Evolutionary conservation across 2,888 invertebrate species (phyloP).

Genomic region (Antheraea yamamai): DNA sequence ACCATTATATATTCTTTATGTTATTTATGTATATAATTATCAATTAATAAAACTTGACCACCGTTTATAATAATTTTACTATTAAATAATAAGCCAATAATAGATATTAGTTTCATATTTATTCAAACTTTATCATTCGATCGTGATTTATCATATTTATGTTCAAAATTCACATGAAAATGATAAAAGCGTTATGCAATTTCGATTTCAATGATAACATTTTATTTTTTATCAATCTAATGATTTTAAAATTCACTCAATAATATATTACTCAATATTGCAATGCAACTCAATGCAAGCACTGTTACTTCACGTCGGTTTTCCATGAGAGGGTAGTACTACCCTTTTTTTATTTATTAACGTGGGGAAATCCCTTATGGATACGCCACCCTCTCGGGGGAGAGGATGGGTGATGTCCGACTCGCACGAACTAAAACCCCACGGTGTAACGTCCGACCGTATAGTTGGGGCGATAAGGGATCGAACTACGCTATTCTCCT

Average conservation of each 20-base stretch:
- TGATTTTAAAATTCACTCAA: neutral
- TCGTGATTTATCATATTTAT: conserved; percentile 26
- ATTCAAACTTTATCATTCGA: conserved; percentile 27
- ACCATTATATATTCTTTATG: neutral
- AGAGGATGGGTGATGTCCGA: too few species aligned
- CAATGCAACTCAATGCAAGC: too few species aligned
- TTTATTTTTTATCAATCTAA: neutral
- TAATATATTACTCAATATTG: neutral
- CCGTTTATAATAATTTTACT: neutral
- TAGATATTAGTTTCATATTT: conserved; percentile 28
- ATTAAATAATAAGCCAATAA: neutral
- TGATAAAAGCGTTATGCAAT: neutral
- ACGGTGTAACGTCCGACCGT: too few species aligned
- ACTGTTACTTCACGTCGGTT: too few species aligned
- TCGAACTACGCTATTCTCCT: too few species aligned
- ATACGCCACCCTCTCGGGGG: too few species aligned
- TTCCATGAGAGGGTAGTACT: too few species aligned
- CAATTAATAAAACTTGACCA: neutral
- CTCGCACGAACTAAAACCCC: too few species aligned
- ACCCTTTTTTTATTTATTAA: too few species aligned
- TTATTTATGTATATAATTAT: neutral
- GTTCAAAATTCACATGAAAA: neutral
- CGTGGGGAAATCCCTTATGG: too few species aligned
- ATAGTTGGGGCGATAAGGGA: too few species aligned
- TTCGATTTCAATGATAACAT: neutral